Base-by-base conservation (phyloP, 2,888 invertebrate genomes). In the Catocala fraxini region DNA sequence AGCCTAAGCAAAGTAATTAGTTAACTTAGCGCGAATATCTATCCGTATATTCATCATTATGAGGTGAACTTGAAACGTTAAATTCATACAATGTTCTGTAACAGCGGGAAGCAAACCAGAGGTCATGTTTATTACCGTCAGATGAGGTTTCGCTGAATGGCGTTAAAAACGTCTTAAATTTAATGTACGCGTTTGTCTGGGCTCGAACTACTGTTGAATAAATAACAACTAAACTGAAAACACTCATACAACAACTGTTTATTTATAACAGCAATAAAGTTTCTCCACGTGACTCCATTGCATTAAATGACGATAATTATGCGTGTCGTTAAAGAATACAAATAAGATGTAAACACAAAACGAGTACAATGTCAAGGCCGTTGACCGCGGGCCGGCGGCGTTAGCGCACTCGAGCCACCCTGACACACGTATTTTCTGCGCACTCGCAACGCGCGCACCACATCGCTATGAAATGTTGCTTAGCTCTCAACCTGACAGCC, bases 351-450 rank as follows among this genome's bases (percentile, higher is more conserved):
- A 80, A 86, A 85, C 81, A 83, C 68, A 73, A 83, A 87, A 86
- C 85, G 82, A 78, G 87, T 56, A 85, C 91, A 91, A 87, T 91
- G 91, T 92, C 91, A 91, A 89, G 89, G 91, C 87, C 82, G 87
- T 81, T 91, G 91, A 91, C 91, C 91, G 88, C 86, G 69, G 66
- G 65, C 56, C 64, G 71, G 65, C 64, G 71, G 65, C 63, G 65
- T 68, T 71, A 68, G 70, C 75, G 69, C 68, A 66, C 63, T 67
- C 59, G 47, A 69, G 52, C 63, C 59, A 52, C 65, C 67, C 71
- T 64, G 64, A 73, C 70, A 15, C 47, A 58, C 62, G 70, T 59
- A 67, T 75, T 58, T 75, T 71, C 59, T 77, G 75, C 71, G 68
- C 71, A 68, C 52, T 54, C 60, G 66, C 70, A 57, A 56, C 54